Evolutionary conservation across 1,140 invertebrate species (phyloP).

Genomic region (Zaprionus ornatus): DNA sequence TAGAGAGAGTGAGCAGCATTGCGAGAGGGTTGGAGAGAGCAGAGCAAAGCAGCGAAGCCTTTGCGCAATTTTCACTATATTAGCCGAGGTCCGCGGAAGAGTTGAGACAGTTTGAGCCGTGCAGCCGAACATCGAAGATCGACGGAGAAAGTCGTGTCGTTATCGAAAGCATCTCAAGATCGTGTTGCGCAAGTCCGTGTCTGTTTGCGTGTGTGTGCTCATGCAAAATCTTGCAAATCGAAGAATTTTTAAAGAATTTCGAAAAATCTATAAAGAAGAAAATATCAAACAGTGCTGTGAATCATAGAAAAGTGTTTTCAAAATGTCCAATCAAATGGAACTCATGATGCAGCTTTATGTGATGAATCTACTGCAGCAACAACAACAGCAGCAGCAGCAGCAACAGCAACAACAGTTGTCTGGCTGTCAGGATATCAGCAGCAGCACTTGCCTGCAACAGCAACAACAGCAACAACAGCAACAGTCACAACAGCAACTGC

Average conservation of each 20-base stretch:
- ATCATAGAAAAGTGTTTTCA: conserved; percentile 42
- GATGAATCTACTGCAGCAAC: conserved; percentile 81
- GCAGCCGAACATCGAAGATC: conserved; percentile 79
- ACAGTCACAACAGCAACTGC: conserved; percentile 27
- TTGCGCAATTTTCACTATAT: conserved; percentile 78
- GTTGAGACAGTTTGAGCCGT: conserved; percentile 82
- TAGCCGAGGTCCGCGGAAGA: conserved; percentile 69
- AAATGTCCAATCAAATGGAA: conserved; percentile 82
- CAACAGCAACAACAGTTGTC: conserved; percentile 47
- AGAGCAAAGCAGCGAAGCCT: conserved; percentile 17
- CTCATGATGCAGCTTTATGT: conserved; percentile 82
- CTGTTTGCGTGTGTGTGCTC: conserved; percentile 31
- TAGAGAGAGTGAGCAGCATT: not conserved
- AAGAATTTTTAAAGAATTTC: conserved; percentile 42
- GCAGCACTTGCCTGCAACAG: conserved; percentile 72
- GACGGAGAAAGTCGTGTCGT: conserved; percentile 31
- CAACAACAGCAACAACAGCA: conserved; percentile 33
- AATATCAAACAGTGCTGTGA: conserved; percentile 49
- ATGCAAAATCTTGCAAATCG: conserved; percentile 37
- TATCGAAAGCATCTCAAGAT: conserved; percentile 41
- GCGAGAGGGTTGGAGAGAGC: conserved; percentile 64
- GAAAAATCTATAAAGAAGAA: conserved; percentile 29
- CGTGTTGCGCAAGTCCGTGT: conserved; percentile 33
- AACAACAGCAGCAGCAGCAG: conserved; percentile 65
- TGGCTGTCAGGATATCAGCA: conserved; percentile 66